A percentile compares a stretch with the other conserved stretches of the same genome.
Evolutionary conservation across 2,113 vertebrate species (phyloP).

Genomic region (Bambusicola thoracicus): DNA sequence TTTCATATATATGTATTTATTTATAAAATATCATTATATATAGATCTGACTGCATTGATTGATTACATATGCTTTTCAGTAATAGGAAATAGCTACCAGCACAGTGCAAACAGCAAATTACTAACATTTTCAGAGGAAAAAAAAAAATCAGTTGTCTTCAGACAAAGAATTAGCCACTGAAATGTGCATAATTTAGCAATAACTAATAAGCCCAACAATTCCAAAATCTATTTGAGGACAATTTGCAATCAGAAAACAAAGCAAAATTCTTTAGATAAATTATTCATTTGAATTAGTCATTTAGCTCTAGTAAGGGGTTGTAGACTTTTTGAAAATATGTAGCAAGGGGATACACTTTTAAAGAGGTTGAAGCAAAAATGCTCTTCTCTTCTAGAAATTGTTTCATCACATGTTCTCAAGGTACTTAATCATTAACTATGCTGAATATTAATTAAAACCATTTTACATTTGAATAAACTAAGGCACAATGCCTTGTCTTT

Average conservation of each 20-base stretch:
- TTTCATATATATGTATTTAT: slow-evolving; percentile 34
- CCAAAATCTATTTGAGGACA: slow-evolving; percentile 74
- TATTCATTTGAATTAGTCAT: slow-evolving; percentile 77
- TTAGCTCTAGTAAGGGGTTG: slow-evolving; percentile 68
- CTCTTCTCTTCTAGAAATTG: slow-evolving; percentile 47
- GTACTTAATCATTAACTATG: slow-evolving; percentile 68
- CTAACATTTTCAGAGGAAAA: slow-evolving; percentile 3
- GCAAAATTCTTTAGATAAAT: slow-evolving; percentile 76
- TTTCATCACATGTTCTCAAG: slow-evolving; percentile 74
- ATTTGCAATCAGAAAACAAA: slow-evolving; percentile 77
- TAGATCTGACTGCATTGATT: slow-evolving; percentile 5
- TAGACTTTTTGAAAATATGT: slow-evolving; percentile 76
- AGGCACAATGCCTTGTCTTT: slow-evolving; percentile 40
- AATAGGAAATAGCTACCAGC: not conserved
- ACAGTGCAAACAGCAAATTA: slow-evolving; percentile 34
- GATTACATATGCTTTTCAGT: slow-evolving; percentile 16
- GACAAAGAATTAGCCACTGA: slow-evolving; percentile 35
- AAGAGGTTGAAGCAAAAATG: slow-evolving; percentile 67
- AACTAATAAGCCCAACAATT: slow-evolving; percentile 64
- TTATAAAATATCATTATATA: slow-evolving; percentile 44
- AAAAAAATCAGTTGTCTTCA: not conserved
- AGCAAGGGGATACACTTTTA: slow-evolving; percentile 69
- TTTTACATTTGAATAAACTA: slow-evolving; percentile 69
- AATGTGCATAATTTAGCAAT: slow-evolving; percentile 57
- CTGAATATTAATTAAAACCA: slow-evolving; percentile 71